Evolutionary conservation across 2,113 vertebrate genomes (phyloP).

Genomic region (Oceanites oceanicus): DNA sequence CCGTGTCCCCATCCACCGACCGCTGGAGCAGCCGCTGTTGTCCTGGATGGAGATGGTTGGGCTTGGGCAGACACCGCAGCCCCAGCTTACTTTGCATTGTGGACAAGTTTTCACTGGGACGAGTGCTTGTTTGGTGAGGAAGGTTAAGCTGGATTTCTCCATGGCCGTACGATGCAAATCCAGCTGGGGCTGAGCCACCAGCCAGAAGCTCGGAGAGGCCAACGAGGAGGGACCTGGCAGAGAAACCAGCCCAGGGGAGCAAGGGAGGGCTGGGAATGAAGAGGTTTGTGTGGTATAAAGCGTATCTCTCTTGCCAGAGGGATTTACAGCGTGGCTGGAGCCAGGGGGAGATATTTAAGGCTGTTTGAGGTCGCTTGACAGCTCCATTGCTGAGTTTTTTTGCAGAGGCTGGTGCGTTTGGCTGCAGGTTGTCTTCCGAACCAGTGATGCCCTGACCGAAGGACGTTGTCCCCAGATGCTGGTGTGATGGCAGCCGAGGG

Average conservation of each 20-base stretch:
- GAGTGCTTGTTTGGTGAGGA: neutral
- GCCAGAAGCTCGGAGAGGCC: too few relatives aligned
- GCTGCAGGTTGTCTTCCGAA: neutral
- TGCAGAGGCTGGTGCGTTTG: neutral
- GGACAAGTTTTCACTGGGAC: rapidly evolving
- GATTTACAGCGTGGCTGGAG: neutral
- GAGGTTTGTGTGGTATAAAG: neutral
- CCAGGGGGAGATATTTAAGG: neutral
- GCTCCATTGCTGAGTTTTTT: neutral
- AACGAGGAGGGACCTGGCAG: neutral
- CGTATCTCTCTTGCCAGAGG: neutral
- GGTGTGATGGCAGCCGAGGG: neutral
- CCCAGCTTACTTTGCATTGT: rapidly evolving
- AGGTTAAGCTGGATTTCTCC: neutral
- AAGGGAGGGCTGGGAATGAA: neutral
- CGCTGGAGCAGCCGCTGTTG: neutral
- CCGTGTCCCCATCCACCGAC: rapidly evolving
- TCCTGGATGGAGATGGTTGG: neutral
- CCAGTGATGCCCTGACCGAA: neutral
- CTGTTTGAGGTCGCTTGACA: neutral
- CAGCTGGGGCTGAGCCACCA: neutral
- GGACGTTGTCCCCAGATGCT: neutral
- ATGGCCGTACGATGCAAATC: rapidly evolving
- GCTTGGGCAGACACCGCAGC: neutral
- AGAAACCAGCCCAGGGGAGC: neutral